These are phyloP conservation scores for Machaerirhynchus nigripectus DNA, from an alignment of 2,113 vertebrate species.

Conservation along the genomic window DNA sequence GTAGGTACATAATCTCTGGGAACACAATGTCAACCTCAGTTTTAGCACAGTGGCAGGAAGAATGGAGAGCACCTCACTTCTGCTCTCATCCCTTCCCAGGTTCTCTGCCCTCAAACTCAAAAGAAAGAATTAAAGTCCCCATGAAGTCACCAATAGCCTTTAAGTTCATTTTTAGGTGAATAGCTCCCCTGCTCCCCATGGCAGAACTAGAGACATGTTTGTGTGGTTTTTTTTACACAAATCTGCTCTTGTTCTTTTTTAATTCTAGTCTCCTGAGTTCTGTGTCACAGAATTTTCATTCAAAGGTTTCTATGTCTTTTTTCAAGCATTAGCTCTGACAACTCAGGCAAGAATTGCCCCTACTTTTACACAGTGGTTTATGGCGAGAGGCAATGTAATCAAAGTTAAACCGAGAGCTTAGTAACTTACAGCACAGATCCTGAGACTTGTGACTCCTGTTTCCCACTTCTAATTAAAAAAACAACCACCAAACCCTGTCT, in stretches of 20 bases:
- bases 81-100: not conserved
- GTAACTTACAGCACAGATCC: not conserved
- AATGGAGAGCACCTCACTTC: not conserved
- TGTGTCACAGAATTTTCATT: not conserved
- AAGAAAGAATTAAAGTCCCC: not conserved
- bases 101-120: not conserved
- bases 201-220: not conserved
- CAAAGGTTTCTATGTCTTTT: not conserved
- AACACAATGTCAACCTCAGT: not conserved
- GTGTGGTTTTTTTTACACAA: not conserved
- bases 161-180: not conserved
- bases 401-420: not conserved
- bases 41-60: not conserved
- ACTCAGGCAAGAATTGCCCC: not conserved
- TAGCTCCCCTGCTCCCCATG: not conserved
- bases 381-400: not conserved
- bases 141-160: not conserved
- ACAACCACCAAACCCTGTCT: not conserved
- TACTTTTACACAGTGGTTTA: not conserved
- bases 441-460: not conserved
- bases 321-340: not conserved
- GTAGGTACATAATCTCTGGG: not conserved
- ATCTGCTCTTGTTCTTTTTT: not conserved
- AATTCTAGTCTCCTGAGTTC: not conserved
- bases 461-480: not conserved